Base-by-base conservation (phyloP, 2,113 vertebrate species). In the Stigmatopora nigra region DNA sequence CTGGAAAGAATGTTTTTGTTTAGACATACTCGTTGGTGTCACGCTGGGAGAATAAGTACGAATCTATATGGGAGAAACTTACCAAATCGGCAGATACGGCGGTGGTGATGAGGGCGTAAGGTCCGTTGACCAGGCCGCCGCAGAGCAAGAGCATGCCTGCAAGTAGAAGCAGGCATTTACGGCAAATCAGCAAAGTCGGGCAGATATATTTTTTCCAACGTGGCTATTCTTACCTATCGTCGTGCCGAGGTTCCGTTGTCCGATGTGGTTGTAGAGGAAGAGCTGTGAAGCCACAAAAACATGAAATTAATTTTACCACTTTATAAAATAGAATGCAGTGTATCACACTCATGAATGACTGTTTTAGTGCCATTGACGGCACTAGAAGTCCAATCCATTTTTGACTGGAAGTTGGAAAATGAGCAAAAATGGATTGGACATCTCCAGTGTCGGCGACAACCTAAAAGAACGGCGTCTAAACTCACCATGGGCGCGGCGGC, bases 21-120 rank as follows among this genome's bases (percentile, higher is more conserved):
- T 17, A 13, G 5, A 67, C 52, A 58, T 56, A 19, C 66, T 13
- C 0, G 38, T 41, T 10, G 1, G 38, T 41, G 6, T 8, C 38
- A 41, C 5, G 25, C 25, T 3, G 25, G 25, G 25, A 31, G 25
- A 31, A 31, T 31, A 13, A 12, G 51, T 8, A 20, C n/a, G 10
- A 55, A 55, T n/a, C n/a, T n/a, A n/a, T n/a, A 56, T 31, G 14
- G 5, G 20, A 25, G 12, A 57, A 8, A 36, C 91, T 92, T 82
- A 99, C 97, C 92, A 99, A 80, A 80, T 98, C 97, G 52, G 97
- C 95, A 0, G 95, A 97, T 1, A 99, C 97, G 0, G 96, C 97
- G 0, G 97, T 98, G 0, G 97, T 98, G 86, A 99, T 99, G 74
- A 99, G 95, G 0, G 96, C 92, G 0, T 99, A 98, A 0, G 97